These are phyloP conservation scores for Acromyrmex echinatior DNA, from an alignment of 1,140 invertebrate genomes.

Conservation along the genomic window DNA sequence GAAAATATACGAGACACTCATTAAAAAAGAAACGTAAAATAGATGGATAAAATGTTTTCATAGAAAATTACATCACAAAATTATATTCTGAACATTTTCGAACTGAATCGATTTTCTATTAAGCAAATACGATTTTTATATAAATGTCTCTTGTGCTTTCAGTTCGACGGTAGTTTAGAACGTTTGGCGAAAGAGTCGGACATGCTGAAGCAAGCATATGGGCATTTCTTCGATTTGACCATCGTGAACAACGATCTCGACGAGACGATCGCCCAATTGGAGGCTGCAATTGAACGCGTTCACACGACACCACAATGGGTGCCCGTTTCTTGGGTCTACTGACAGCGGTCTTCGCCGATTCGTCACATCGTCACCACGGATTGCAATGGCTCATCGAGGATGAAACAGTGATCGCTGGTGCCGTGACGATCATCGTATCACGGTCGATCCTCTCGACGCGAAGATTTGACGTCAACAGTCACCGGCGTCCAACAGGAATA, in stretches of 20 bases:
- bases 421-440: constrained; percentile 64
- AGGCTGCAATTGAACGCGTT: constrained; percentile 95
- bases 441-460: constrained; percentile 30
- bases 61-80: not conserved
- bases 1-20: not conserved
- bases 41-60: not conserved
- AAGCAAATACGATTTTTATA: not conserved
- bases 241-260: constrained; percentile 99
- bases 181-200: constrained; percentile 98
- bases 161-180: constrained; percentile 99
- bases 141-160: constrained; percentile 78
- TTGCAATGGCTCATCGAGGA: constrained; percentile 84
- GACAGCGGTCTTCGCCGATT: constrained; percentile 88
- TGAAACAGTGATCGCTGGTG: constrained; percentile 80
- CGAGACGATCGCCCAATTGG: constrained; percentile 97
- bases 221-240: constrained; percentile 99
- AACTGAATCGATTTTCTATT: not conserved
- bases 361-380: constrained; percentile 79
- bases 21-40: not conserved
- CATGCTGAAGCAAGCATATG: constrained; percentile 97
- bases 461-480: constrained; percentile 2
- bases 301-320: constrained; percentile 98
- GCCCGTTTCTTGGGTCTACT: constrained; percentile 97
- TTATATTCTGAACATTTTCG: not conserved
- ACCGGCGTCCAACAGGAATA: not conserved